phyloP scores from a whole-genome alignment of 1,140 invertebrate genomes.

The Chironomus tepperi region DNA sequence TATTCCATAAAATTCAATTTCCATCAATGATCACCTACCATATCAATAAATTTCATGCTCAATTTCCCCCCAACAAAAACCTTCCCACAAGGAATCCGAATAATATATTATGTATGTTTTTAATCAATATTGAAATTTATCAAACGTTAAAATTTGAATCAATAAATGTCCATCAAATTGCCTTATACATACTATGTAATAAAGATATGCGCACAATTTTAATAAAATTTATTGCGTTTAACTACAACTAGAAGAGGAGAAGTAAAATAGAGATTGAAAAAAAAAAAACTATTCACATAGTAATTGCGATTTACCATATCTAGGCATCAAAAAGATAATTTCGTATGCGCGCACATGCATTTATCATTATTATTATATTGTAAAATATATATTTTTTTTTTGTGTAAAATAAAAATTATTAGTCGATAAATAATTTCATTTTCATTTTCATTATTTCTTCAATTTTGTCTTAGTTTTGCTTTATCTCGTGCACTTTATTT shows the following conservation, averaged over 20 bases:
- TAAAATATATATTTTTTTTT: no score
- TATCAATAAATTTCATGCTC: no score
- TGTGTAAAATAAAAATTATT: neutral
- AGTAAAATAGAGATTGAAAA: neutral
- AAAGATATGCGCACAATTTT: neutral
- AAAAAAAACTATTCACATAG: neutral
- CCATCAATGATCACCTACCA: no score
- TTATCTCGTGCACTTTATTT: no score
- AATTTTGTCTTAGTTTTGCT: no score
- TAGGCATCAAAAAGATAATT: constrained; percentile 8
- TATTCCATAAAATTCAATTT: no score
- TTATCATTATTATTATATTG: neutral
- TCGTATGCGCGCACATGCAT: neutral
- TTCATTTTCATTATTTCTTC: no score
- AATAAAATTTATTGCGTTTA: constrained; percentile 3
- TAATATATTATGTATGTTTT: no score
- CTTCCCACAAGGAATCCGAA: neutral
- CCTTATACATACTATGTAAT: neutral
- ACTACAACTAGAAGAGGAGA: neutral
- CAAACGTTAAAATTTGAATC: neutral
- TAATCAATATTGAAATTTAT: no score
- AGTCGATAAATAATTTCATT: neutral
- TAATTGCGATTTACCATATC: neutral
- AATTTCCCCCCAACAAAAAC: neutral
- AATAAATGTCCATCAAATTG: neutral